phyloP scores from a whole-genome alignment of 2,113 vertebrate species.

The Lamprotornis superbus region DNA sequence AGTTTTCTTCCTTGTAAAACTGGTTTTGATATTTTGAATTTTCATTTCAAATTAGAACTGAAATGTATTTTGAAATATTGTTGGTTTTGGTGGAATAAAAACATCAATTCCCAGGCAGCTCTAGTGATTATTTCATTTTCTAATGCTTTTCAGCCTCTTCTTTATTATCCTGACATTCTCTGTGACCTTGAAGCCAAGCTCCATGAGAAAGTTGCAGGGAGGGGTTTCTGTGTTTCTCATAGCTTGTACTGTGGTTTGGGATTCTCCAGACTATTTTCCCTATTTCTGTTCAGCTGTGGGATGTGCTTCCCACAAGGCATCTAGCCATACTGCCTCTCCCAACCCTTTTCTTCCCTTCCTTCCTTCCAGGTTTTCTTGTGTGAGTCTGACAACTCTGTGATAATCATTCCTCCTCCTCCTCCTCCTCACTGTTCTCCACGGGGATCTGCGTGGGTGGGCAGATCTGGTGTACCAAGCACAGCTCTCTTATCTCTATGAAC shows the following conservation, averaged over 20 bases:
- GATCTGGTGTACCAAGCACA: not conserved
- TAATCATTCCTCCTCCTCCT: slow-evolving; percentile 8
- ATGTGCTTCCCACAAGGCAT: not conserved
- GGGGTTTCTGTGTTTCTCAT: not conserved
- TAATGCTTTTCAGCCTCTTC: not conserved
- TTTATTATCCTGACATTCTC: not conserved
- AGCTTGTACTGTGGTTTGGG: not conserved
- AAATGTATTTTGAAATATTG: not conserved
- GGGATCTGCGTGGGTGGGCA: not conserved
- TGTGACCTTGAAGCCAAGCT: not conserved
- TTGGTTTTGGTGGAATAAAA: not conserved
- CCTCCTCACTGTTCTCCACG: not conserved
- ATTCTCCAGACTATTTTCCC: not conserved
- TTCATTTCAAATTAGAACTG: not conserved
- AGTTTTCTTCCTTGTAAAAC: not conserved
- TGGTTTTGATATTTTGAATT: not conserved
- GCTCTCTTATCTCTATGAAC: not conserved
- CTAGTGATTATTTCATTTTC: not conserved
- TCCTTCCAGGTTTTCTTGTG: not conserved
- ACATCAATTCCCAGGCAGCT: not conserved
- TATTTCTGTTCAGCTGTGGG: not conserved
- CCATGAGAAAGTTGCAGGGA: not conserved
- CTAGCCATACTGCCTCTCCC: not conserved
- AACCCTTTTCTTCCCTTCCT: not conserved
- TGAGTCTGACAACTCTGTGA: not conserved